Conservation (phyloP, 2,797 vertebrate species). For the Trichosurus vulpecula region DNA sequence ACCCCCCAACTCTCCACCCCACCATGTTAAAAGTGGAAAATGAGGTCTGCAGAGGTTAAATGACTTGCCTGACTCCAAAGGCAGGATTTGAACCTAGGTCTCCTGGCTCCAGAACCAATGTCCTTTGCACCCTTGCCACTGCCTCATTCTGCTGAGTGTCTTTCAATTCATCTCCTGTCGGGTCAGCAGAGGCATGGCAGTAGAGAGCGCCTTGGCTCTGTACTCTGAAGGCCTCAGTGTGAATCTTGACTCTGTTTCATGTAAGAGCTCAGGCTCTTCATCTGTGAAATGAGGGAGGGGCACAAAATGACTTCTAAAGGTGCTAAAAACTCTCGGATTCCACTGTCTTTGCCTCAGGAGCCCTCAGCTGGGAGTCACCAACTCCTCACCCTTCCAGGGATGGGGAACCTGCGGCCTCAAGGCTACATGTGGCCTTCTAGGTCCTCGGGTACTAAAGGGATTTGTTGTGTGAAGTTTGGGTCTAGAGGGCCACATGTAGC, state of each 20-base stretch:
- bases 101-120: neutral
- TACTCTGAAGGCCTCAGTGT: neutral
- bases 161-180: neutral
- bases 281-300: neutral
- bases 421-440: too few relatives aligned
- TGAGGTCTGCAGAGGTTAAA: too few relatives aligned
- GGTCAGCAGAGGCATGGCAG: neutral
- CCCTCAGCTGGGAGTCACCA: slow-evolving; percentile 14
- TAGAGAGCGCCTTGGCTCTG: neutral
- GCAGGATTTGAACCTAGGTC: neutral
- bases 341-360: neutral
- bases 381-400: neutral
- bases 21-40: too few relatives aligned
- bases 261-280: neutral
- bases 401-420: too few relatives aligned
- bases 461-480: too few relatives aligned
- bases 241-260: neutral
- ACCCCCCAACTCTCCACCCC: too few relatives aligned
- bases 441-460: too few relatives aligned
- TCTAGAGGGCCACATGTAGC: too few relatives aligned
- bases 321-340: neutral
- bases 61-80: too few relatives aligned
- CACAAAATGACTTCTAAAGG: neutral
- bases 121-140: neutral
- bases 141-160: neutral